Conservation (phyloP, 2,113 vertebrate genomes). For the Canis aureus region DNA sequence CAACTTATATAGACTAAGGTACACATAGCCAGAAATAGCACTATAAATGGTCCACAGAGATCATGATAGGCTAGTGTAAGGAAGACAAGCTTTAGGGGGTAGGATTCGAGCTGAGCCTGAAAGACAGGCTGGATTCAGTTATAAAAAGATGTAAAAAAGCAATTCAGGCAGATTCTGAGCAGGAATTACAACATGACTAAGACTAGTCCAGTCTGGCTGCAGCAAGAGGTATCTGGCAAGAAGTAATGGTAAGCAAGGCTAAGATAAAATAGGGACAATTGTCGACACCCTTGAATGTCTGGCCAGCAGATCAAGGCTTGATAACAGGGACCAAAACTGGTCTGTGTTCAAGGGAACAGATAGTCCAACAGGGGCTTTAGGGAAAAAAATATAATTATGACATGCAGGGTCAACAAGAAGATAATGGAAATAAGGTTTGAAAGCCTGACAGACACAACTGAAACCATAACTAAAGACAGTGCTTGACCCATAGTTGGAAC, state of each 20-base stretch:
- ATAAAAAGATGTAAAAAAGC: not conserved
- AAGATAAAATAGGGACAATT: not conserved
- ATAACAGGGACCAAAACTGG: not conserved
- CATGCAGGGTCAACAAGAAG: not conserved
- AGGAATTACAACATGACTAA: not conserved
- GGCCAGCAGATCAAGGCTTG: not conserved
- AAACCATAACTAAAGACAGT: constrained; percentile 26
- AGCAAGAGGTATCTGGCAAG: not conserved
- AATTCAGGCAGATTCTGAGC: not conserved
- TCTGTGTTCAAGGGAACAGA: not conserved
- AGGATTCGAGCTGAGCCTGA: not conserved
- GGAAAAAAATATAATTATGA: not conserved
- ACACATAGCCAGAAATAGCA: not conserved
- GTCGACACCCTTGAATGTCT: not conserved
- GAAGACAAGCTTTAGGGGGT: not conserved
- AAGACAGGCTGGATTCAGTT: not conserved
- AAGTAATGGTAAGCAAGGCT: not conserved
- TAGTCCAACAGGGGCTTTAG: not conserved
- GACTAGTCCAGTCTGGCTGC: not conserved
- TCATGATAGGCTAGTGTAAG: not conserved
- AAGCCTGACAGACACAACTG: not conserved
- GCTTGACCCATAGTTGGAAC: not conserved
- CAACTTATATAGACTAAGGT: not conserved
- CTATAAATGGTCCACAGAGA: not conserved
- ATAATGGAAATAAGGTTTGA: not conserved